Percentiles rank a stretch among this genome's conserved stretches.
Evolutionary conservation across 2,113 vertebrate genomes (phyloP).

Genomic region (Rafetus swinhoei): DNA sequence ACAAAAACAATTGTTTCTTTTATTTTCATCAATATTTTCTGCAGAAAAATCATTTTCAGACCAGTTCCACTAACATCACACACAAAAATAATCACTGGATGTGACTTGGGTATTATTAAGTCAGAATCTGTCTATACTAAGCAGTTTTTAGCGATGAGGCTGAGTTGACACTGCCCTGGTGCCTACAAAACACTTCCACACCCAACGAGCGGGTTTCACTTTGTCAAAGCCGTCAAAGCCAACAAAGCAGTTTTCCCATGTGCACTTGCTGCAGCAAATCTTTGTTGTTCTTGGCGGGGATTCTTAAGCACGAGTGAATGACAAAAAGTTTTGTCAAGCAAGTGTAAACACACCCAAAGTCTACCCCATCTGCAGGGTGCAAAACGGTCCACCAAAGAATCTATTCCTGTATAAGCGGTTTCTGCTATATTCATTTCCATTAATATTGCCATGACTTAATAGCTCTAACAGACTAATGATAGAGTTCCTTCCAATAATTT

Average conservation of each 20-base stretch:
- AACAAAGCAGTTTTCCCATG: no score
- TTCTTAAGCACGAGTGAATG: no score
- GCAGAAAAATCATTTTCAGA: background rate
- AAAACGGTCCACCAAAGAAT: conserved; percentile 36
- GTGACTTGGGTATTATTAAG: background rate
- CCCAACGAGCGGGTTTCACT: no score
- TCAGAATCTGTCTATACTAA: no score
- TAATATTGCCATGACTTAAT: conserved; percentile 1
- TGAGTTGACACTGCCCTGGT: no score
- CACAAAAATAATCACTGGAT: background rate
- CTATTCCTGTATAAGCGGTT: conserved; percentile 11
- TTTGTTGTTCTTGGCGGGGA: no score
- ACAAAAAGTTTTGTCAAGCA: no score
- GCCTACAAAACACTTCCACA: no score
- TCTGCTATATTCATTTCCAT: background rate
- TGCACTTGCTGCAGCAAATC: no score
- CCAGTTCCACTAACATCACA: background rate
- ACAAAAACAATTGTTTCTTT: rapidly evolving
- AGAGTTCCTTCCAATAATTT: conserved; percentile 36
- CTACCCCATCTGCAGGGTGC: background rate
- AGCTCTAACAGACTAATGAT: conserved; percentile 42
- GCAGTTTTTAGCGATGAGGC: no score
- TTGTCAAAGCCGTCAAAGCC: no score
- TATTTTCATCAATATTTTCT: background rate
- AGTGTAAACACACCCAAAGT: background rate